Evolutionary conservation across 1,140 invertebrate species (phyloP).

Genomic region (Drosophila eugracilis): DNA sequence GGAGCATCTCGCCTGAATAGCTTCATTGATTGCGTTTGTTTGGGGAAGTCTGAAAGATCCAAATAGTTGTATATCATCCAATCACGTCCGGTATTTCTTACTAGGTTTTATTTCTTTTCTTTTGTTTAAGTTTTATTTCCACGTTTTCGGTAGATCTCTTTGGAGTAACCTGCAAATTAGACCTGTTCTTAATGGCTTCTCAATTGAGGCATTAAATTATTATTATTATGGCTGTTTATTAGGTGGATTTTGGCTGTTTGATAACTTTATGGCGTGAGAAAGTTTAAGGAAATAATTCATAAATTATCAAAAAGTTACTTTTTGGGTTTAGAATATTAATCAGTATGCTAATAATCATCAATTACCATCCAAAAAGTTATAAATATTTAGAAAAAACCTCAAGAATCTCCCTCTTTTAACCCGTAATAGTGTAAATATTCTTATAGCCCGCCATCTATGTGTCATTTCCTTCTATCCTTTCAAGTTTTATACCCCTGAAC

Average conservation of each 20-base stretch:
- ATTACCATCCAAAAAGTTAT: no score
- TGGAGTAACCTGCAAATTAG: constrained; percentile 57
- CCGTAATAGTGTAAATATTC: neutral
- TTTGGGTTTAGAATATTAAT: no score
- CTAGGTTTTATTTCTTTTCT: constrained; percentile 34
- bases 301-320: no score
- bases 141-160: constrained; percentile 4
- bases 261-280: constrained; percentile 65
- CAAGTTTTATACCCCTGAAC: neutral
- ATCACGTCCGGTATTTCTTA: constrained; percentile 78
- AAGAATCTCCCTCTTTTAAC: neutral
- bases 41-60: constrained; percentile 1
- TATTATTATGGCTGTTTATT: constrained; percentile 59
- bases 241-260: constrained; percentile 29
- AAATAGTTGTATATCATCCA: constrained; percentile 80
- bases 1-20: constrained; percentile 68
- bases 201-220: constrained; percentile 67
- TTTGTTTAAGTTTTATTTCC: constrained; percentile 10
- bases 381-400: no score
- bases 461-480: neutral
- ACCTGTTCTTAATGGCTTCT: constrained; percentile 69
- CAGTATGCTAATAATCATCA: no score
- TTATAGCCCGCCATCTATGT: neutral
- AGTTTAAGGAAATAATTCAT: no score
- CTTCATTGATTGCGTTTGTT: constrained; percentile 66